Evolutionary conservation across 2,113 vertebrate genomes (phyloP).

Genomic region (Azemiops feae): DNA sequence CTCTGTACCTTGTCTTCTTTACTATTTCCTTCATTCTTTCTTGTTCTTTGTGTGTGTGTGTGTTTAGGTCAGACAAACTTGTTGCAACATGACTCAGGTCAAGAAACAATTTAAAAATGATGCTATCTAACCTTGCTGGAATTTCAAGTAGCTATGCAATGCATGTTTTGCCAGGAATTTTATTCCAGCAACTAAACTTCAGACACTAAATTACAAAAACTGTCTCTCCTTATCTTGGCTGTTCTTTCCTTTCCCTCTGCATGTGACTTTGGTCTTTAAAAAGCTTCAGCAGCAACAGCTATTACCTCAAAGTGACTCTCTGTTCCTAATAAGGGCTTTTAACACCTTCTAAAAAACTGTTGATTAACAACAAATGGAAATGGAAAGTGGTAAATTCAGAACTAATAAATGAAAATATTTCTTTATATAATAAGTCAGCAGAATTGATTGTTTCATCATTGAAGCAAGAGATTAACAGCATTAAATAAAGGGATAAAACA

Average conservation of each 20-base stretch:
- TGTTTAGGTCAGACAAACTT: not conserved
- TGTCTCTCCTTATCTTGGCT: not conserved
- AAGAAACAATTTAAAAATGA: slow-evolving; percentile 10
- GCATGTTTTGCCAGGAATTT: slow-evolving; percentile 3
- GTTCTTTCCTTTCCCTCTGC: slow-evolving; percentile 15
- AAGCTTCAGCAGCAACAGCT: slow-evolving; percentile 20
- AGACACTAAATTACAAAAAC: slow-evolving; percentile 1
- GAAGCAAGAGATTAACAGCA: slow-evolving; percentile 15
- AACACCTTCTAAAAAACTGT: slow-evolving; percentile 31
- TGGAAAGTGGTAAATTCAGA: slow-evolving; percentile 27
- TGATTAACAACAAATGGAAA: slow-evolving; percentile 29
- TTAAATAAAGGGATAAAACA: slow-evolving; percentile 18
- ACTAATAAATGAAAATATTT: slow-evolving; percentile 26
- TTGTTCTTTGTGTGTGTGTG: not conserved
- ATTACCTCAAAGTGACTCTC: slow-evolving; percentile 29
- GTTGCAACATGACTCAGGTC: not conserved
- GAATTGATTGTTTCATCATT: slow-evolving; percentile 9
- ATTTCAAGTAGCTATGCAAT: not conserved
- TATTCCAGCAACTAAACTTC: slow-evolving; percentile 13
- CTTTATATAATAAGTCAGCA: slow-evolving; percentile 25
- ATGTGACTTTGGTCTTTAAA: slow-evolving; percentile 23
- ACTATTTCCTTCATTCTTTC: not conserved
- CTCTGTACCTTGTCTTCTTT: not conserved
- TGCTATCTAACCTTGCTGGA: slow-evolving; percentile 1
- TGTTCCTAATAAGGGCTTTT: slow-evolving; percentile 34